Percentiles rank a stretch among this genome's conserved stretches.
phyloP scores from a whole-genome alignment of 1,140 invertebrate genomes.

The Tetraneura akinire region DNA sequence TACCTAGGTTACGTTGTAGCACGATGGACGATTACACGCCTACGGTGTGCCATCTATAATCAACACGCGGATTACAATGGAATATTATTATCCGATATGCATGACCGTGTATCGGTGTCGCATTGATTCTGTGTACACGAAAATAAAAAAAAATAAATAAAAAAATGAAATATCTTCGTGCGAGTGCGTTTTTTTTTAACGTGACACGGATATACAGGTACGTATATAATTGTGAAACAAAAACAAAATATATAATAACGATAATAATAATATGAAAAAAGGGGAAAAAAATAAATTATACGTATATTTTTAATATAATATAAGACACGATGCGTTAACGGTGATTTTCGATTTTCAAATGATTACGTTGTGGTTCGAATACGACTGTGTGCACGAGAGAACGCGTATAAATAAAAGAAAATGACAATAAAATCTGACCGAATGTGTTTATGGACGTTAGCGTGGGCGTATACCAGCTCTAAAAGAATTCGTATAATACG shows the following conservation, averaged over 20 bases:
- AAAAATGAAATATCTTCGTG: too few species aligned
- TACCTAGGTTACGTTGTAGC: too few species aligned
- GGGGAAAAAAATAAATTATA: not conserved
- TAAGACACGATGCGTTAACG: conserved; percentile 38
- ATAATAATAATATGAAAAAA: not conserved
- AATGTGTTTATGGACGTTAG: not conserved
- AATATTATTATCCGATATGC: conserved; percentile 36
- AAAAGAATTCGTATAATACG: not conserved
- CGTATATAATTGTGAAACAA: not conserved
- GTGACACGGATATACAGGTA: not conserved
- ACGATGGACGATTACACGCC: conserved; percentile 45
- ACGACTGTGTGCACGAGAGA: not conserved
- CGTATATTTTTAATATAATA: too few species aligned
- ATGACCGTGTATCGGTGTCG: not conserved
- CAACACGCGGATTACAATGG: conserved; percentile 37
- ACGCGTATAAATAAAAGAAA: not conserved
- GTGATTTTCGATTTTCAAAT: conserved; percentile 47
- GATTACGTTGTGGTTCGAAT: conserved; percentile 1
- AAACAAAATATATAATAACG: not conserved
- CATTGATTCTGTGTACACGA: not conserved
- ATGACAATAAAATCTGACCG: not conserved
- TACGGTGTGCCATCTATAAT: conserved; percentile 15
- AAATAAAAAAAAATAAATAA: too few species aligned
- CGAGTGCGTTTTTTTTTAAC: not conserved
- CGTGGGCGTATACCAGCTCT: not conserved